Percentiles rank a stretch among this genome's conserved stretches.
These are phyloP conservation scores for Tachysurus fulvidraco DNA, from an alignment of 2,113 vertebrate species.

Conservation along the genomic window DNA sequence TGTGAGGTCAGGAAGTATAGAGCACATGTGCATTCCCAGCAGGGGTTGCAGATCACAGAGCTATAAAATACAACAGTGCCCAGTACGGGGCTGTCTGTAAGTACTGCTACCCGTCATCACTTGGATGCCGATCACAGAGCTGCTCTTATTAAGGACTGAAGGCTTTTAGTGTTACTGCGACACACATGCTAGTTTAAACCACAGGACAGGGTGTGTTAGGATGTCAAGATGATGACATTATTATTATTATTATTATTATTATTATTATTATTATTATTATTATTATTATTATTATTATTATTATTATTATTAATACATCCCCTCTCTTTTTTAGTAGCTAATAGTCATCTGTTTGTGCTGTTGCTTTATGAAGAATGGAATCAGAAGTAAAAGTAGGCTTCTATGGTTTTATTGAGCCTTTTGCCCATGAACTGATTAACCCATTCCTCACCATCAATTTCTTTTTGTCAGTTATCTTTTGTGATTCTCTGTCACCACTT, in stretches of 20 bases:
- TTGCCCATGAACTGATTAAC: not conserved
- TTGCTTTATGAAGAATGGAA: conserved; percentile 1
- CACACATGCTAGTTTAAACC: not conserved
- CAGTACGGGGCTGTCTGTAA: conserved; percentile 43
- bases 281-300: too few species aligned
- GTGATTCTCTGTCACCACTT: not conserved
- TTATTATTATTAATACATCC: too few species aligned
- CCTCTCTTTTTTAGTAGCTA: not conserved
- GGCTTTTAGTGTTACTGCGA: conserved; percentile 15
- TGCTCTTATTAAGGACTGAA: conserved; percentile 28
- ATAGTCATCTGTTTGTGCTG: conserved; percentile 4
- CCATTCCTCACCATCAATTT: too few species aligned
- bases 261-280: too few species aligned
- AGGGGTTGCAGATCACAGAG: conserved; percentile 31
- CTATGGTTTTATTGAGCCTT: conserved; percentile 5
- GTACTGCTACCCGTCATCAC: conserved; percentile 42
- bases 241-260: too few species aligned
- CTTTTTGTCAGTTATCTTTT: not conserved
- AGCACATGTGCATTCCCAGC: conserved; percentile 50
- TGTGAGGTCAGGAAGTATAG: conserved; percentile 35
- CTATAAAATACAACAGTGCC: conserved; percentile 44
- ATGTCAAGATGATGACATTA: not conserved
- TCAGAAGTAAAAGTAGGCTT: conserved; percentile 9
- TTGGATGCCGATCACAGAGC: conserved; percentile 53
- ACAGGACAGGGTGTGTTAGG: conserved; percentile 23